These are phyloP conservation scores for Erpobdella octoculata DNA, from an alignment of 2,888 invertebrate species.

Conservation along the genomic window DNA sequence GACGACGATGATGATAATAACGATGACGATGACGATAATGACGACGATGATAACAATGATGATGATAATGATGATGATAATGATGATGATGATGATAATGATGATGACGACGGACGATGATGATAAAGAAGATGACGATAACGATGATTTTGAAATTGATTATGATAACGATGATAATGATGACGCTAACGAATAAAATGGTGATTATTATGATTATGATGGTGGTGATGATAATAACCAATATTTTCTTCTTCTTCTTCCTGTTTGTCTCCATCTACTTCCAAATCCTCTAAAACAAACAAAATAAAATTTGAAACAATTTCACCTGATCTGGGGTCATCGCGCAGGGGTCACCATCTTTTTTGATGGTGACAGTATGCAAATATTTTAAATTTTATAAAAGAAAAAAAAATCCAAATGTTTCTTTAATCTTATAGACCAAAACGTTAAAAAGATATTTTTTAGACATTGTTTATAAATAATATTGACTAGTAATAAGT, in stretches of 20 bases:
- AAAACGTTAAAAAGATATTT: too few species aligned
- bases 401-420: too few species aligned
- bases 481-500: too few species aligned
- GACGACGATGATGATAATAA: conserved; percentile 24
- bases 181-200: conserved; percentile 23
- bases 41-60: conserved; percentile 18
- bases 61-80: conserved; percentile 21
- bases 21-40: conserved; percentile 25
- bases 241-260: conserved; percentile 17
- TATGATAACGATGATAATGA: conserved; percentile 29
- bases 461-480: too few species aligned
- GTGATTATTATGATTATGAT: conserved; percentile 1
- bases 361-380: too few species aligned
- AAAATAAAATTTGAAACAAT: too few species aligned
- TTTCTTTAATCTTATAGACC: too few species aligned
- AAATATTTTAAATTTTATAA: too few species aligned
- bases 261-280: conserved; percentile 29
- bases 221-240: conserved; percentile 4
- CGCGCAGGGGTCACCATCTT: too few species aligned
- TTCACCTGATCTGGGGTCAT: too few species aligned
- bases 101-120: too few species aligned
- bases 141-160: conserved; percentile 24
- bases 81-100: conserved; percentile 27
- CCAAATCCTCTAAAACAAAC: conserved; percentile 27
- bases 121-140: conserved; percentile 22